Base-by-base conservation (phyloP, 1,140 invertebrate species). In the Tribolium castaneum region DNA sequence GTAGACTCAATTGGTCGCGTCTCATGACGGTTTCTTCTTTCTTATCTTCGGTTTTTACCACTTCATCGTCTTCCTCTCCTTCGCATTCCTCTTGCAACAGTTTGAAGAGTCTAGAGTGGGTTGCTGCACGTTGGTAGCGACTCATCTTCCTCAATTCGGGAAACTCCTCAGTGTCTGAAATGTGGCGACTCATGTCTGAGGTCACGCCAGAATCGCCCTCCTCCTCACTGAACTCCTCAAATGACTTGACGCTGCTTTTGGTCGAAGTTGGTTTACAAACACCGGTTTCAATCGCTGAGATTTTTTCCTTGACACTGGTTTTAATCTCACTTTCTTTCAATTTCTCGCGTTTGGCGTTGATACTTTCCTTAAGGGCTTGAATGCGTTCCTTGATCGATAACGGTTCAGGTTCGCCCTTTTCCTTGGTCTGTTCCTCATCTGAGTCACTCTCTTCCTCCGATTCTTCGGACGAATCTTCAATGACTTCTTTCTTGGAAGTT, bases 191-290 rank as follows among this genome's bases (percentile, higher is more conserved):
- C 83, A 93, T 89, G 82, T 94, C 92, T 0, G 91, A 92, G 1
- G 92, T 93, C 0, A 94, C 92, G 7, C 92, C 93, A 6, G 92
- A 93, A 83, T 94, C 92, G 52, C 92, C 90, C 80, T 93, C 92
- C 56, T 92, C 91, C 35, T 86, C 85, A 80, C 84, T 77, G 70
- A 82, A 78, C 62, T 84, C 82, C 56, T 84, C 83, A 12, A 82
- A 81, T 1, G 82, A 84, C 73, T 82, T 84, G 6, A 83, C 70
- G 72, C 85, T 85, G 74, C 83, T 85, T 75, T 83, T 85, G 6
- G 80, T 83, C 7, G 83, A 84, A 14, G 77, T 49, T 6, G 80
- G 78, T 78, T 83, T 83, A 34, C 78, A 81, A 50, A 70, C 50
- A 50, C 71, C 66, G 25, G 50, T 74, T 80, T 88, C 87, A 34